A percentile compares a stretch with the other conserved stretches of the same genome.
phyloP scores from a whole-genome alignment of 2,797 vertebrate genomes.

The Eremophila alpestris region DNA sequence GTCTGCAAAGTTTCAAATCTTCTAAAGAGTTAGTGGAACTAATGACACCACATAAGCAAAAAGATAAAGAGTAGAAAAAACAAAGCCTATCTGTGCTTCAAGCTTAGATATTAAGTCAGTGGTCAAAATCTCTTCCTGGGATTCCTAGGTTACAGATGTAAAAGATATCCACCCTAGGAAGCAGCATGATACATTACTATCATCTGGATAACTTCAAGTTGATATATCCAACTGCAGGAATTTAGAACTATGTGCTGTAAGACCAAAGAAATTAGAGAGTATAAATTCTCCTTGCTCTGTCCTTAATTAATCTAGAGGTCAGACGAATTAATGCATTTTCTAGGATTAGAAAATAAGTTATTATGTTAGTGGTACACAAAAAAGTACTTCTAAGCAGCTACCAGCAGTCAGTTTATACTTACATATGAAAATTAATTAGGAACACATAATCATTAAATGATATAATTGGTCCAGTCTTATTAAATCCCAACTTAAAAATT shows the following conservation, averaged over 20 bases:
- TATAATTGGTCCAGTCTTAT: not conserved
- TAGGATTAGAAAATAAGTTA: not conserved
- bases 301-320: not conserved
- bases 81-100: not conserved
- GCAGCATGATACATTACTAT: not conserved
- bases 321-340: not conserved
- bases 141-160: not conserved
- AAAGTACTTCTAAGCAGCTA: not conserved
- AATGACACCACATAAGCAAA: not conserved
- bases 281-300: not conserved
- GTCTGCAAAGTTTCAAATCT: not conserved
- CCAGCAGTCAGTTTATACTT: not conserved
- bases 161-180: not conserved
- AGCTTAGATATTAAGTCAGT: not conserved
- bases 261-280: not conserved
- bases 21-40: not conserved
- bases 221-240: not conserved
- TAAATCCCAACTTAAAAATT: not conserved
- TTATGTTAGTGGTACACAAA: not conserved
- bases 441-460: not conserved
- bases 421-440: not conserved
- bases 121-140: not conserved
- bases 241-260: not conserved
- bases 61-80: not conserved
- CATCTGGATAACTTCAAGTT: not conserved